Base-by-base conservation (phyloP, 1,140 invertebrate species). In the Lucilia sericata region DNA sequence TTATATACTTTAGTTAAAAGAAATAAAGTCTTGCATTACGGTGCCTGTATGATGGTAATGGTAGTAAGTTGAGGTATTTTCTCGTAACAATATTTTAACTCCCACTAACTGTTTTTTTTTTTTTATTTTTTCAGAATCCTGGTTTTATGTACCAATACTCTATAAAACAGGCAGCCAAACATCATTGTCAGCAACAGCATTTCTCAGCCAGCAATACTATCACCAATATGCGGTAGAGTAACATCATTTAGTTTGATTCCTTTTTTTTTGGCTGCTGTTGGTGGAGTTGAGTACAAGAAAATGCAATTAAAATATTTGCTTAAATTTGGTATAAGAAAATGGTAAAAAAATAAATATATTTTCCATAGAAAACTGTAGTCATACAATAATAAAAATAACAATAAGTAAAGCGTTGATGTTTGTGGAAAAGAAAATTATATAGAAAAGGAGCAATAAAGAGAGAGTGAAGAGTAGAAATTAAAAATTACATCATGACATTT, bases 241-340 rank as follows among this genome's bases (percentile, higher is more conserved):
- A 70, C 65, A 70, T 25, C 65, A 70, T 70, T n/a, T 19, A 70
- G 65, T 70, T 70, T 70, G 19, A 70, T 70, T 70, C 19, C 65
- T 8, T 42, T 42, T 60, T n/a, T n/a, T 10, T 21, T 21, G n/a
- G 30, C 78, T 47, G 70, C 14, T 42, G 7, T 8, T 34, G 17
- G 17, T 74, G 2, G 13, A 30, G 10, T 25, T n/a, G 17, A 49
- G 51, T 85, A 83, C 84, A 83, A 85, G 84, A 78, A 85, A 85
- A 85, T 85, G 84, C 84, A 85, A 85, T 85, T 85, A 85, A 85
- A 85, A 85, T 85, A 85, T 85, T 85, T 85, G 80, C 76, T 83
- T 83, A 60, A 76, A 85, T 84, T 49, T 84, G n/a, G 17, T 21
- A 70, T 12, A 21, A 70, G 19, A 70, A 60, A 70, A 70, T 17